Base-by-base conservation (phyloP, 2,888 invertebrate genomes). In the Aporophyla nigra region DNA sequence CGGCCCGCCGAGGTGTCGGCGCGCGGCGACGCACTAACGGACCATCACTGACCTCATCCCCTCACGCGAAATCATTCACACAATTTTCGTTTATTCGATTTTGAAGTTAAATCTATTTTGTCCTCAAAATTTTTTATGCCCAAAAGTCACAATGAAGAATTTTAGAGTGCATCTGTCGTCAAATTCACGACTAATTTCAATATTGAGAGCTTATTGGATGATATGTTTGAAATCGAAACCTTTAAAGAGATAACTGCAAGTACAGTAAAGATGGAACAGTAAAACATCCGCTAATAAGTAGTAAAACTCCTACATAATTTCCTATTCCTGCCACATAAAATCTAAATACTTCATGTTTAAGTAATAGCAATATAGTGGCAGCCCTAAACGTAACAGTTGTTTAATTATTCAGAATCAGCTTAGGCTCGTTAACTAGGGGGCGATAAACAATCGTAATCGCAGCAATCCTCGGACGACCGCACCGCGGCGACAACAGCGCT, bases 1-100 rank as follows among this genome's bases (percentile, higher is more conserved):
- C 94, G 93, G 92, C 93, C 92, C 93, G 92, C 90, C 94, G 93
- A 95, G 92, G 93, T 92, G 93, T 92, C 91, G 92, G 92, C 88
- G 91, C 89, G 90, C 88, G 90, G 89, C 92, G 88, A 89, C 87
- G 90, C 92, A 88, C 93, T 95, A 95, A 95, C 95, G 94, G 95
- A 92, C 94, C 93, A 92, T 91, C 85, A 80, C 86, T 93, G 92
- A 93, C 94, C 93, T 92, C 93, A 91, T 89, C 93, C 93, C 93
- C 92, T 92, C 93, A 93, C 91, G 94, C 94, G 89, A 95, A 90
- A 95, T 94, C 92, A 93, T 93, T 92, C 91, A 93, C 88, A 87
- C 80, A 89, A 87, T 85, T 84, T 81, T 76, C 54, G 78, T 85
- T 74, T 75, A 58, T 74, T 67, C 4, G 0, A 76, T 75, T 75